Evolutionary conservation across 2,888 invertebrate genomes (phyloP), one percentile per base, ranked within the genome.

Genomic region (Zhuqinia jingwanae): DNA sequence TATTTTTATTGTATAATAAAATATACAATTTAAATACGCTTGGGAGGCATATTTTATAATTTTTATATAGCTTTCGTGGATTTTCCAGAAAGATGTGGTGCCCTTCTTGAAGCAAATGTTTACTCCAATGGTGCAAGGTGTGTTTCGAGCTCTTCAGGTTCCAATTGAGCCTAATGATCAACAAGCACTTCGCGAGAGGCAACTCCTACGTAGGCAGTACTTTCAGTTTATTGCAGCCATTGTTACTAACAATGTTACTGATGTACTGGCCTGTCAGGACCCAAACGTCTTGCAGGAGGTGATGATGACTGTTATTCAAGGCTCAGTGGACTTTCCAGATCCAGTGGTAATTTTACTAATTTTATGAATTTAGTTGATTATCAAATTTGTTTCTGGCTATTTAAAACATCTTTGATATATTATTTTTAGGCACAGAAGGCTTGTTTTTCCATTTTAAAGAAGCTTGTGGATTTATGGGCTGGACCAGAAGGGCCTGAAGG

Each of bases 91-190:
- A 90, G 93, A 92, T 79, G 92, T 94, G 27, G 92, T 92, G 17
- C 93, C 93, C 17, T 93, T 93, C 91, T 92, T 94, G 22, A 93
- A 93, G 83, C 92, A 92, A 90, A 92, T 93, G 83, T 93, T 94
- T 91, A 92, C 92, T 90, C 93, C 94, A 0, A 92, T 94, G 80
- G 93, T 94, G 15, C 92, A 92, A 47, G 92, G 92, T 20, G 93
- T 94, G 79, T 93, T 93, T 90, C 91, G 92, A 47, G 93, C 93
- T 2, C 91, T 94, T 50, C 91, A 92, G n/a, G 90, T 91, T 5
- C 93, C 93, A 0, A 91, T 92, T 8, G 93, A 93, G 87, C 92
- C 92, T 27, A 92, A 92, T 60, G 94, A 94, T 89, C 93, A 93
- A 89, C 93, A 93, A 65, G 93, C 93, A 3, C 91, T 92, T 15